phyloP scores from a whole-genome alignment of 2,797 vertebrate species.

The Pelodytes ibericus region DNA sequence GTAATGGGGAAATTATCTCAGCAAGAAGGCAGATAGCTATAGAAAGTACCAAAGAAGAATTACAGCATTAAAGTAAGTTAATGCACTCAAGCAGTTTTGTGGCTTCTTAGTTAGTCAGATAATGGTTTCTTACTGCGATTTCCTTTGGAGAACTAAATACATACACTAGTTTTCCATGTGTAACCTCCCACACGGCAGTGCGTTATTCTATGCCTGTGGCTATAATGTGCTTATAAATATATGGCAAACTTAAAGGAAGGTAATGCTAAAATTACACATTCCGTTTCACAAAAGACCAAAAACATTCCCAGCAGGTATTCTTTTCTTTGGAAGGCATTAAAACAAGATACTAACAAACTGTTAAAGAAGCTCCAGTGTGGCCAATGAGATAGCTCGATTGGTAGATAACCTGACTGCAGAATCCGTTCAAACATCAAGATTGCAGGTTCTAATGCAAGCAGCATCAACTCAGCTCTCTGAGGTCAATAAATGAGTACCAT shows the following conservation, averaged over 20 bases:
- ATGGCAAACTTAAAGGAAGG: conserved; percentile 33
- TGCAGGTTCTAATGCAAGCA: too few relatives aligned
- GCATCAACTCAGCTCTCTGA: too few relatives aligned
- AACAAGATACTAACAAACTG: conserved; percentile 23
- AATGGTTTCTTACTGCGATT: conserved; percentile 52
- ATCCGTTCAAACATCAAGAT: too few relatives aligned
- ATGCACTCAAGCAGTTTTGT: conserved; percentile 46
- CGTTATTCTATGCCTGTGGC: conserved; percentile 35
- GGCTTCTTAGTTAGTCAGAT: conserved; percentile 39
- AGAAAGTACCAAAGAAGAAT: conserved; percentile 50
- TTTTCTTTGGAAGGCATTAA: conserved; percentile 27
- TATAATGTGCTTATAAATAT: conserved; percentile 43
- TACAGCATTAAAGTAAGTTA: conserved; percentile 49
- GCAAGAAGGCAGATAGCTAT: conserved; percentile 45
- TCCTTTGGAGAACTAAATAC: conserved; percentile 45
- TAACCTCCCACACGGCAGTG: conserved; percentile 38
- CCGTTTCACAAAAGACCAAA: conserved; percentile 31
- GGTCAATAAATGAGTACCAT: too few relatives aligned
- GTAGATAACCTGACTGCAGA: too few relatives aligned
- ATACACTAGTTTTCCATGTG: conserved; percentile 30
- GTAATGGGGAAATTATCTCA: conserved; percentile 56
- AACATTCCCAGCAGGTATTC: conserved; percentile 20
- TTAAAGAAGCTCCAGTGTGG: conserved; percentile 16
- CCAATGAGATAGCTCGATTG: too few relatives aligned
- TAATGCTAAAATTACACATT: conserved; percentile 48